phyloP scores from a whole-genome alignment of 2,113 vertebrate species.

The Rhizomys pruinosus region DNA sequence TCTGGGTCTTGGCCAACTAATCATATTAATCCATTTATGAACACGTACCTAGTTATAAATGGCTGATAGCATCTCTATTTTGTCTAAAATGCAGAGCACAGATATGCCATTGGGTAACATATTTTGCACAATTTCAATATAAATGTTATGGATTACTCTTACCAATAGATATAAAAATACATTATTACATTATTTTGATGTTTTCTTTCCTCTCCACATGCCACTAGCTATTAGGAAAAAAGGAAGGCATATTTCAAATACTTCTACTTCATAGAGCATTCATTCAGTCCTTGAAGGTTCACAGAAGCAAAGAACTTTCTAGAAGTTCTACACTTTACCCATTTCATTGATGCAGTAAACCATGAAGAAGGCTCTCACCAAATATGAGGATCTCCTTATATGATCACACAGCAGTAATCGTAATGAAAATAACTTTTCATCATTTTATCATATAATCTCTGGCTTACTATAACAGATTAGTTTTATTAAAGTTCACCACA shows the following conservation, averaged over 20 bases:
- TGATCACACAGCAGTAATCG: not conserved
- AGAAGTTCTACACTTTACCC: not conserved
- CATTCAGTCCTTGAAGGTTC: not conserved
- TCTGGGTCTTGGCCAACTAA: not conserved
- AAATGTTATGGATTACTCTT: not conserved
- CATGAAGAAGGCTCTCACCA: not conserved
- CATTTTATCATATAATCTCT: not conserved
- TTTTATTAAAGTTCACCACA: not conserved
- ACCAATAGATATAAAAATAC: not conserved
- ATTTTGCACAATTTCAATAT: not conserved
- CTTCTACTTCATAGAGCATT: not conserved
- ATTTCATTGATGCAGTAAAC: not conserved
- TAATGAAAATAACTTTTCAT: not conserved
- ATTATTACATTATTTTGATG: not conserved
- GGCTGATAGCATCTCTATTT: not conserved
- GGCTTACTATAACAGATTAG: not conserved
- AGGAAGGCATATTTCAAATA: not conserved
- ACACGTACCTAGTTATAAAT: not conserved
- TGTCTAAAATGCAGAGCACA: not conserved
- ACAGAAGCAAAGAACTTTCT: slow-evolving; percentile 39
- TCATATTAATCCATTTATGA: not conserved
- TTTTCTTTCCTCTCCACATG: not conserved
- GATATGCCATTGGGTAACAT: not conserved
- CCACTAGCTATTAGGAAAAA: not conserved
- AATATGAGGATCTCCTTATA: not conserved